Evolutionary conservation across 1,140 invertebrate genomes (phyloP), one percentile per base, ranked within the genome.

Genomic region (Trypoxylus dichotomus): DNA sequence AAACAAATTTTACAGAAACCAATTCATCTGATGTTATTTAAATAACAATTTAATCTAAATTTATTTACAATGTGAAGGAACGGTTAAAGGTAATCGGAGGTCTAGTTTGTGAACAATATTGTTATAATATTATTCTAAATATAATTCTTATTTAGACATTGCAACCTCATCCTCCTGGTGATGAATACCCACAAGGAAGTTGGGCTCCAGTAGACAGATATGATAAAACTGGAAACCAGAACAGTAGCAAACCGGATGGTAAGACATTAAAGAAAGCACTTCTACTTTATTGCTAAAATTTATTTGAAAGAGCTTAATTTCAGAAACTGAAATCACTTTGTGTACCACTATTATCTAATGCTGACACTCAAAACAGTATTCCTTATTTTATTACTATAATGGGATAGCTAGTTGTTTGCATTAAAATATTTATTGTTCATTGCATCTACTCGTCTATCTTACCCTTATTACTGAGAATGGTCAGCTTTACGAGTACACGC

Each of bases 151-250:
- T 76, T 76, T 76, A 76, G 75, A 68, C 47, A 6, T 13, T 76
- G 24, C 75, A 81, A 75, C 80, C 80, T 11, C 78, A 71, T 47
- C 80, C 80, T 21, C 80, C 80, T 11, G 80, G 80, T 27, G 80
- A 79, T 58, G 78, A 79, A 42, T 81, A 81, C 60, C 80, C 80
- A 19, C 78, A 78, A 78, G 77, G 75, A 76, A 77, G 58, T 76
- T 81, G 80, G 80, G 80, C 77, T 74, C 80, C 80, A 24, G 78
- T 79, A 42, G 74, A 54, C 27, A 77, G 75, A 13, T 80, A 80
- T 76, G 8, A 19, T 76, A 41, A 75, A 15, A 32, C 58, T 74
- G 8, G 74, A 1, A 71, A 15, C 6, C 21, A 74, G 25, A 73
- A 24, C 7, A 21, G n/a, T 63, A 74, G n/a, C n/a, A 43, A 75